These are phyloP conservation scores for Entomyzon cyanotis DNA, from an alignment of 2,113 vertebrate genomes.

Conservation along the genomic window DNA sequence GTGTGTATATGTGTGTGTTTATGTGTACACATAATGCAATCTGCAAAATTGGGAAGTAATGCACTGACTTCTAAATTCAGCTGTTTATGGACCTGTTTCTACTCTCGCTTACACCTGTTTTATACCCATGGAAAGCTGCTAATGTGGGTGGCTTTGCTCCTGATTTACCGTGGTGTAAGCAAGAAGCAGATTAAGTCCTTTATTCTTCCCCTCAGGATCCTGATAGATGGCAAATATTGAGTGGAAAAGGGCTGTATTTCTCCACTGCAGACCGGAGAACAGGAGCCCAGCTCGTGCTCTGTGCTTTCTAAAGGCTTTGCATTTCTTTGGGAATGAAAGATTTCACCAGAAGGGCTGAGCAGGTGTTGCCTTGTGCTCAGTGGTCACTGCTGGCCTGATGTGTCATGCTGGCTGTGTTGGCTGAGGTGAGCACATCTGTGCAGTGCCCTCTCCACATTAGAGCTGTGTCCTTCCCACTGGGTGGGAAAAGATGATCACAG, in stretches of 20 bases:
- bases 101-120: background rate
- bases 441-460: background rate
- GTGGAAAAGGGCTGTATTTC: background rate
- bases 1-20: background rate
- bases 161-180: background rate
- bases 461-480: background rate
- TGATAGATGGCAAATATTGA: background rate
- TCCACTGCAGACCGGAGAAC: background rate
- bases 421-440: background rate
- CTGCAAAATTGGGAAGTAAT: background rate
- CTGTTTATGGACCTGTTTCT: constrained; percentile 13
- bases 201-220: background rate
- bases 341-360: background rate
- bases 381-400: background rate
- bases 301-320: background rate
- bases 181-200: background rate
- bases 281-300: background rate
- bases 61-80: background rate
- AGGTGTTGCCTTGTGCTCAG: background rate
- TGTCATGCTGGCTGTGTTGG: background rate
- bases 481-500: background rate
- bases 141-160: background rate
- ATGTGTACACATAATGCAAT: background rate
- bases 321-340: background rate
- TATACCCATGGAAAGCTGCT: background rate